Base-by-base conservation (phyloP, 1,140 invertebrate genomes). In the Cydia fagiglandana region DNA sequence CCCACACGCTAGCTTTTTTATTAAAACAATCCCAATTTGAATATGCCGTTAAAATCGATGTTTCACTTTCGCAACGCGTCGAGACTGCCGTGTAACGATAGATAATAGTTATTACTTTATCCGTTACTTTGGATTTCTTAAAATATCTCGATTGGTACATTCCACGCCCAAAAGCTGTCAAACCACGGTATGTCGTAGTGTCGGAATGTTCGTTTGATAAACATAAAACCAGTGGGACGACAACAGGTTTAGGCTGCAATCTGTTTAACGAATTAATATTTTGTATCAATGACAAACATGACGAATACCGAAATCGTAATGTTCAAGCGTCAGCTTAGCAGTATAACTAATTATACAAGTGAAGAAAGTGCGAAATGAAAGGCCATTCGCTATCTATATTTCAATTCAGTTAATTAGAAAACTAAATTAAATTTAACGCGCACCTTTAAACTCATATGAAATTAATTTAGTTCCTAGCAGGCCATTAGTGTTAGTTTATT, bases 1-100 rank as follows among this genome's bases (percentile, higher is more conserved):
- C 84, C 79, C 84, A 83, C 77, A 68, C 76, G 76, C 45, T 79
- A 66, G 78, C 76, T 81, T 80, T 79, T 77, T 73, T 74, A 78
- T 75, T 30, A 30, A 64, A 74, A 80, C 81, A 76, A 80, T 78
- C 77, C 75, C 50, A 76, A 81, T 79, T 79, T 81, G 77, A 77
- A 79, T 78, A 77, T 77, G 56, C 77, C 73, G 76, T 80, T 66
- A 78, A 68, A 70, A 70, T 70, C 66, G 66, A 70, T 70, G 38
- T 70, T 70, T 70, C 66, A 70, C 66, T 70, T 70, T 70, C 66
- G 66, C 66, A 70, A 41, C 66, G 30, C 64, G 64, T 70, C 66
- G 66, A 68, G 64, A 70, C 20, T 70, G 66, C 66, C 34, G 34
- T 20, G 66, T 70, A 70, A 70, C n/a, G 66, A 70, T n/a, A 41